phyloP scores from a whole-genome alignment of 2,888 invertebrate genomes.

The Mantis religiosa region DNA sequence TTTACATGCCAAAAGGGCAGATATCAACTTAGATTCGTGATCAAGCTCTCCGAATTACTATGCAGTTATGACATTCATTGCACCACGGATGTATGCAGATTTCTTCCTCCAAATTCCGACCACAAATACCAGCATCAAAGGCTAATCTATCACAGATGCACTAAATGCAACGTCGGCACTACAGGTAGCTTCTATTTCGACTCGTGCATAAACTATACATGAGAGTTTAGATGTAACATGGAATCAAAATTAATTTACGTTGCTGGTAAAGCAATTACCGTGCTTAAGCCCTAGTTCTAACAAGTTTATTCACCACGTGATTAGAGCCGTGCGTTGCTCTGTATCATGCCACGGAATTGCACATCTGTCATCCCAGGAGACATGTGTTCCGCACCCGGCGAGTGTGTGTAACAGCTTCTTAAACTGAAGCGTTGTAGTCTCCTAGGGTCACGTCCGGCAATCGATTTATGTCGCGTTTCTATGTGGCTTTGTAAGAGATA shows the following conservation, averaged over 20 bases:
- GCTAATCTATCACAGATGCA: not conserved
- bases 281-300: not conserved
- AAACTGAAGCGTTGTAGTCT: not conserved
- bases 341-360: not conserved
- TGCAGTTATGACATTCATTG: too few relatives aligned
- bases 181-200: not conserved
- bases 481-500: not conserved
- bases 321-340: not conserved
- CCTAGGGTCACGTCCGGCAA: not conserved
- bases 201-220: not conserved
- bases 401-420: not conserved
- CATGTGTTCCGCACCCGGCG: not conserved
- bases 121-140: too few relatives aligned
- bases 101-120: too few relatives aligned
- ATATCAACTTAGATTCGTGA: too few relatives aligned
- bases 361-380: not conserved
- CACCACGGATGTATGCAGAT: too few relatives aligned
- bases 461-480: not conserved
- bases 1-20: too few relatives aligned
- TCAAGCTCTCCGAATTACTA: too few relatives aligned
- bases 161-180: not conserved
- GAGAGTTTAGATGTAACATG: not conserved
- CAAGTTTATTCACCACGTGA: not conserved
- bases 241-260: not conserved
- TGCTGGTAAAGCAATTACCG: not conserved